Conservation (phyloP, 1,140 invertebrate genomes). For the Drosophila trapezifrons region DNA sequence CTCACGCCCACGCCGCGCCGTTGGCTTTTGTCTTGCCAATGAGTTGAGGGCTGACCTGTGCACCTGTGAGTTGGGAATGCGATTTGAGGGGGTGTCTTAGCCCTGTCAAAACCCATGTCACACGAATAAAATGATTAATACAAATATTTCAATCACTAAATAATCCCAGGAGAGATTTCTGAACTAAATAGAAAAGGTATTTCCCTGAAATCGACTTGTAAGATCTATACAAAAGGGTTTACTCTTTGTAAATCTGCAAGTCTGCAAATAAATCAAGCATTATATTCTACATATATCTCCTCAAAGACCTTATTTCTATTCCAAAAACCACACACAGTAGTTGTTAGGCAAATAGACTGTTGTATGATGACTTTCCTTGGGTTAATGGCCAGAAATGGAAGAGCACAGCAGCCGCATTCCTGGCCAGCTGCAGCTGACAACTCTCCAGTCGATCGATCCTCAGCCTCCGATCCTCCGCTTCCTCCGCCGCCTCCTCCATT, state of each 20-base stretch:
- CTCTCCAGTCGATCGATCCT: constrained; percentile 21
- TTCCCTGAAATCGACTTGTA: not conserved
- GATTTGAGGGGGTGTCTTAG: not conserved
- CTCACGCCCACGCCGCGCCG: constrained; percentile 23
- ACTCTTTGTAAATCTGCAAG: too few relatives aligned
- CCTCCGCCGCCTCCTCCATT: constrained; percentile 13
- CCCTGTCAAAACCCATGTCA: not conserved
- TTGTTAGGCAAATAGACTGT: not conserved
- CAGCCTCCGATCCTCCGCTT: not conserved
- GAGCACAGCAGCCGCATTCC: constrained; percentile 56
- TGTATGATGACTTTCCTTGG: constrained; percentile 5
- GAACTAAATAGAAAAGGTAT: too few relatives aligned
- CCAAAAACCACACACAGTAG: constrained; percentile 4
- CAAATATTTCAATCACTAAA: constrained; percentile 1
- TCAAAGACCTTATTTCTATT: not conserved
- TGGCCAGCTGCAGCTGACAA: constrained; percentile 38
- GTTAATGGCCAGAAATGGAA: constrained; percentile 40
- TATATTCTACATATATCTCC: not conserved
- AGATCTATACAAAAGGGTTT: too few relatives aligned
- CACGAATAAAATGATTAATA: not conserved
- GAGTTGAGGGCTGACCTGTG: constrained; percentile 27
- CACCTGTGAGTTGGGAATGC: constrained; percentile 36
- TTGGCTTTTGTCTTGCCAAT: constrained; percentile 42
- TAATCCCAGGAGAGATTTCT: not conserved
- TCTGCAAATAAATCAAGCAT: not conserved